These are phyloP conservation scores for Elachura formosa DNA, from an alignment of 2,113 vertebrate genomes.

Conservation along the genomic window DNA sequence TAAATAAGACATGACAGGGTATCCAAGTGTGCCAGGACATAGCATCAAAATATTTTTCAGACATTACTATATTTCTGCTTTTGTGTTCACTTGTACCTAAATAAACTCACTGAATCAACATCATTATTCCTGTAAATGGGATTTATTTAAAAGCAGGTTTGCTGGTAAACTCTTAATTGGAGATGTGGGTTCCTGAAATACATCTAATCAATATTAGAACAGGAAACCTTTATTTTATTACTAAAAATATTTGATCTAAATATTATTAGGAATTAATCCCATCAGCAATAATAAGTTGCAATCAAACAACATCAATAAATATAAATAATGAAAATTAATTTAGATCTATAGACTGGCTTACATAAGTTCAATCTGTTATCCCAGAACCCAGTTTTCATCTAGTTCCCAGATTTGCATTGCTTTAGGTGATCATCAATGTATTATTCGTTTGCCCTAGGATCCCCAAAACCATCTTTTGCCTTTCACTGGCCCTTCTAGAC, in stretches of 20 bases:
- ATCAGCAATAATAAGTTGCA: not conserved
- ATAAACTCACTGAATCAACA: not conserved
- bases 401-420: not conserved
- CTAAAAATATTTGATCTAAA: not conserved
- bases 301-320: not conserved
- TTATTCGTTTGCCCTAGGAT: not conserved
- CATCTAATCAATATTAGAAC: not conserved
- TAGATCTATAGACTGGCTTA: not conserved
- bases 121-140: not conserved
- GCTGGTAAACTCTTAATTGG: not conserved
- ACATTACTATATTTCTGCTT: not conserved
- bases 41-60: conserved; percentile 8
- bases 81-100: not conserved
- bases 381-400: not conserved
- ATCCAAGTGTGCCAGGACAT: not conserved
- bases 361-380: not conserved
- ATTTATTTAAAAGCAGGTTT: conserved; percentile 19
- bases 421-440: not conserved
- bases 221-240: not conserved
- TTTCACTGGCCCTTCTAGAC: not conserved
- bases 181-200: not conserved
- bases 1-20: not conserved
- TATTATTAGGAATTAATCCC: not conserved
- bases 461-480: not conserved
- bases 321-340: not conserved